Conservation (phyloP, 2,113 vertebrate genomes). For the Ranitomeya imitator region DNA sequence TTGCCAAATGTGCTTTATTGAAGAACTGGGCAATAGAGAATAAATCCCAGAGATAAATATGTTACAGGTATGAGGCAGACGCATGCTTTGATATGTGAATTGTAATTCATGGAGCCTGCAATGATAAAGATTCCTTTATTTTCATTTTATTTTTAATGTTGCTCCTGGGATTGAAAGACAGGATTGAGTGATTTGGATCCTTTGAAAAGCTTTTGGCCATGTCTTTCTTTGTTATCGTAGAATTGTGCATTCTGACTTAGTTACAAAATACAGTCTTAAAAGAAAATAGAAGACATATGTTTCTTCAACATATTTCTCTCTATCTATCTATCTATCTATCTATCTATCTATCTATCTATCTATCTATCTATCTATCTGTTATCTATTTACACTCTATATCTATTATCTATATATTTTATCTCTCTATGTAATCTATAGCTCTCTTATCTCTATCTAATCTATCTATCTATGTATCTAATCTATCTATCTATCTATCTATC, state of each 20-base stretch:
- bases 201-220: constrained; percentile 36
- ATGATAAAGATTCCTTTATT: background rate
- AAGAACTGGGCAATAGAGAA: background rate
- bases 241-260: constrained; percentile 16
- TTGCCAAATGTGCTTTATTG: constrained; percentile 9
- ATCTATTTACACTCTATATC: no score
- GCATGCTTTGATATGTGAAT: constrained; percentile 20
- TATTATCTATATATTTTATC: no score
- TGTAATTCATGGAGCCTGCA: background rate
- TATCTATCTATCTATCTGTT: no score
- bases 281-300: constrained; percentile 42
- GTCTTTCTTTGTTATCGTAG: constrained; percentile 1
- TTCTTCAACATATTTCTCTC: background rate
- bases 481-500: no score
- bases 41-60: constrained; percentile 10
- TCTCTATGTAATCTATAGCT: no score
- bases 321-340: constrained; percentile 4
- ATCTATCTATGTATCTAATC: no score
- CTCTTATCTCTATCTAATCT: no score
- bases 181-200: constrained; percentile 17
- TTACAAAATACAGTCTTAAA: constrained; percentile 9
- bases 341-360: background rate
- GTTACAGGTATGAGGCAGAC: constrained; percentile 6
- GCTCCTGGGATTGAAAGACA: constrained; percentile 25
- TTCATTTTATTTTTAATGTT: constrained; percentile 26